Base-by-base conservation (phyloP, 2,113 vertebrate genomes). In the Microcebus griseorufus region DNA sequence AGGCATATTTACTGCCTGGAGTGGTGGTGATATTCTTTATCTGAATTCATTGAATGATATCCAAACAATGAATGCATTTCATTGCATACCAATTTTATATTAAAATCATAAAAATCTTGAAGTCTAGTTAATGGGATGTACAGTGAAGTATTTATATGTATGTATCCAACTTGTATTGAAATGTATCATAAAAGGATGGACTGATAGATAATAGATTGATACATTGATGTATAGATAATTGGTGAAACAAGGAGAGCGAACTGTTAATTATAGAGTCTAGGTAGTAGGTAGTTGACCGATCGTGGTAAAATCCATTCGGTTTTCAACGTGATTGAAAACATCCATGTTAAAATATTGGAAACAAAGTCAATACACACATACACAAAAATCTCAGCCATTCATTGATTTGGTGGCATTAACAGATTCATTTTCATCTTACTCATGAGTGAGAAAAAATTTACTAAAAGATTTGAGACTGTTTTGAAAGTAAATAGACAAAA, bases 351-450 rank as follows among this genome's bases (percentile, higher is more conserved):
- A 82, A 53, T 67, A 7, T 82, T 93, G 58, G 45, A 94, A 84
- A 88, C 9, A 72, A 82, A 65, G 53, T 62, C 22, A 78, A 65
- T 90, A 90, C 84, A 81, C 9, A 64, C 37, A 65, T 9, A 42
- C 70, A 27, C 4, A 79, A 79, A 67, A 58, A 85, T 80, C 39
- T 85, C 9, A 18, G 34, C 13, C 3, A 86, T 14, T 92, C 14
- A 81, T 65, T 96, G 64, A 13, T 88, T 73, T 79, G 14, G n/a
- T 51, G 17, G 29, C 69, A 92, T 92, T 67, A 86, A 37, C 12
- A 92, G 37, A 79, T 58, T 92, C 5, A 64, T 88, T 93, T 92
- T 94, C 27, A 90, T 90, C 7, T 92, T 51, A 22, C 4, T 78
- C 18, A 48, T 60, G 45, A 55, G 53, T 67, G 10, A 23, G 10